Evolutionary conservation across 2,113 vertebrate genomes (phyloP).

Genomic region (Sander lucioperca): DNA sequence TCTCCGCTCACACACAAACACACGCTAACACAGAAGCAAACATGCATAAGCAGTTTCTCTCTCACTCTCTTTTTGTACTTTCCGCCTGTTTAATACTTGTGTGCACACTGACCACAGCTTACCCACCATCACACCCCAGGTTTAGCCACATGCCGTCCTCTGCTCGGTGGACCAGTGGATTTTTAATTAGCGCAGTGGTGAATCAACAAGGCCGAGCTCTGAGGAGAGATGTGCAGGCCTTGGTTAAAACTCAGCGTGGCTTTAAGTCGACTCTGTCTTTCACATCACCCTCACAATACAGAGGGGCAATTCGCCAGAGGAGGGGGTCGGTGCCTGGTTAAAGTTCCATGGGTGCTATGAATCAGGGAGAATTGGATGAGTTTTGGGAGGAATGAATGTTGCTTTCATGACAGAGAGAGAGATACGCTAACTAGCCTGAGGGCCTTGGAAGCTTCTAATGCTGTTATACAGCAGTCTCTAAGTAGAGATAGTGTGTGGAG

Average conservation of each 20-base stretch:
- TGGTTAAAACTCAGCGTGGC: slow-evolving; percentile 51
- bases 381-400: slow-evolving; percentile 32
- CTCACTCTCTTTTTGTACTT: neutral
- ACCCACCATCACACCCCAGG: slow-evolving; percentile 31
- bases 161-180: slow-evolving; percentile 58
- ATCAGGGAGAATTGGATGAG: slow-evolving; percentile 39
- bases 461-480: slow-evolving; percentile 32
- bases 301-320: slow-evolving; percentile 18
- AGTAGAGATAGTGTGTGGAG: slow-evolving; percentile 10
- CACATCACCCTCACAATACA: slow-evolving; percentile 30
- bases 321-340: slow-evolving; percentile 15
- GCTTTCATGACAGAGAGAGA: slow-evolving; percentile 47
- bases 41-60: slow-evolving; percentile 5
- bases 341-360: slow-evolving; percentile 52
- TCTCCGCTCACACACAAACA: neutral
- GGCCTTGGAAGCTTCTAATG: slow-evolving; percentile 25
- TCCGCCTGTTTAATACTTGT: slow-evolving; percentile 20
- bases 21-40: neutral
- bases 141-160: slow-evolving; percentile 57
- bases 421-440: slow-evolving; percentile 27
- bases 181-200: slow-evolving; percentile 71
- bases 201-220: slow-evolving; percentile 61
- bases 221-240: slow-evolving; percentile 52
- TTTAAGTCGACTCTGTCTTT: slow-evolving; percentile 45
- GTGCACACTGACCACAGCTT: slow-evolving; percentile 32